A percentile compares a stretch with the other conserved stretches of the same genome.
Evolutionary conservation across 2,888 invertebrate genomes (phyloP).

Genomic region (Bursaphelenchus okinawaensis): DNA sequence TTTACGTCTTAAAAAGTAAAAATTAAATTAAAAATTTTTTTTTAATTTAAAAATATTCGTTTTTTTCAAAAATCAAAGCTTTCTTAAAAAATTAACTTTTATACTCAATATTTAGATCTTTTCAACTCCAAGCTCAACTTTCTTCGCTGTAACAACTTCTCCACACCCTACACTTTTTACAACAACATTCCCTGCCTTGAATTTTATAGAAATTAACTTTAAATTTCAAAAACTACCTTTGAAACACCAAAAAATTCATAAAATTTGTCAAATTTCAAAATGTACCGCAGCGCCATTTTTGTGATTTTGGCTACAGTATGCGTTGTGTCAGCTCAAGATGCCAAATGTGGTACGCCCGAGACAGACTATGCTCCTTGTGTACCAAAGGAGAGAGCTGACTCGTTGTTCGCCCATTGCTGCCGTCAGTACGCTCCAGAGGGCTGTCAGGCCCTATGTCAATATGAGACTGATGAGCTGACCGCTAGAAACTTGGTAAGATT

Average conservation of each 20-base stretch:
- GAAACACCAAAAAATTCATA: too few relatives aligned
- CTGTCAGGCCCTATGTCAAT: conserved; percentile 36
- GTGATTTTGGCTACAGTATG: conserved; percentile 6
- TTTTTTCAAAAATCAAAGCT: background rate
- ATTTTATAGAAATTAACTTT: background rate
- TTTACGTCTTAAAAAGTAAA: too few relatives aligned
- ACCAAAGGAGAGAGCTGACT: conserved; percentile 32
- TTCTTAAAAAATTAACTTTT: conserved; percentile 1
- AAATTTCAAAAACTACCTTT: too few relatives aligned
- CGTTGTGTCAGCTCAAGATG: conserved; percentile 14
- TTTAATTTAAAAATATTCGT: background rate
- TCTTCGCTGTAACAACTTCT: too few relatives aligned
- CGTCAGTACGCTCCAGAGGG: conserved; percentile 38
- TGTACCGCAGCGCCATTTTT: too few relatives aligned
- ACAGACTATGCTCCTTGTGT: conserved; percentile 37
- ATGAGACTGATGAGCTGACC: conserved; percentile 38
- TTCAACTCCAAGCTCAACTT: too few relatives aligned
- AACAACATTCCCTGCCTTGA: too few relatives aligned
- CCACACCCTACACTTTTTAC: too few relatives aligned
- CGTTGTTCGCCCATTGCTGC: conserved; percentile 34
- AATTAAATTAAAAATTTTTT: background rate
- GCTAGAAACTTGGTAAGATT: conserved; percentile 35
- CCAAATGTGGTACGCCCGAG: conserved; percentile 33
- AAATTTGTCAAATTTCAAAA: too few relatives aligned
- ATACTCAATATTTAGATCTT: too few relatives aligned